Evolutionary conservation across 2,113 vertebrate species (phyloP), one percentile per base, ranked within the genome.

Genomic region (Dromaius novaehollandiae): DNA sequence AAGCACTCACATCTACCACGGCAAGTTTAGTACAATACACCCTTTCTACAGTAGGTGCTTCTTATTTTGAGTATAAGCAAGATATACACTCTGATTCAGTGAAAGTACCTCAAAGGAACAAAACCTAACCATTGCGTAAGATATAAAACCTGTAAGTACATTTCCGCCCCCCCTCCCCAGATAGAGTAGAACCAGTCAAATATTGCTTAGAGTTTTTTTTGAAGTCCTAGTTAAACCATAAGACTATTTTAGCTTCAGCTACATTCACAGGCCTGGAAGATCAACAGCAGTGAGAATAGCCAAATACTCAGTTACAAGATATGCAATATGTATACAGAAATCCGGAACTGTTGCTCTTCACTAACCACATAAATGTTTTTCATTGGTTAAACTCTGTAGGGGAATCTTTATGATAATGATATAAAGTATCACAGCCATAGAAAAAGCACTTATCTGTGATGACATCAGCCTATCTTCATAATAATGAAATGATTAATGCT

Each of bases 91-190:
- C 46, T 1, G n/a, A n/a, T n/a, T n/a, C n/a, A n/a, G n/a, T n/a
- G n/a, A n/a, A n/a, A n/a, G n/a, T n/a, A n/a, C n/a, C n/a, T n/a
- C n/a, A n/a, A n/a, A n/a, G n/a, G n/a, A n/a, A n/a, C n/a, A 73
- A 80, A 73, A 7, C 36, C 40, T 56, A 24, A 75, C 40, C 32
- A 22, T 13, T 36, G 74, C 7, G 17, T 5, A 1, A 48, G 46
- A 26, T 20, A 40, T 1, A 25, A 51, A 48, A 66, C 4, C 25
- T 51, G 9, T 17, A 56, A 38, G 42, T 24, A 21, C 32, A 2
- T 22, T 65, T 1, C 2, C 2, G n/a, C n/a, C 25, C 13, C 15
- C 22, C 26, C 26, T 8, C 44, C 44, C 3, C 2, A 4, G 9
- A 76, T 83, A 90, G 18, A 25, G 12, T 12, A 4, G 60, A 69